Percentiles rank a stretch among this genome's conserved stretches.
These are phyloP conservation scores for Dendrocincla tyrannina DNA, from an alignment of 2,797 vertebrate genomes.

Conservation along the genomic window DNA sequence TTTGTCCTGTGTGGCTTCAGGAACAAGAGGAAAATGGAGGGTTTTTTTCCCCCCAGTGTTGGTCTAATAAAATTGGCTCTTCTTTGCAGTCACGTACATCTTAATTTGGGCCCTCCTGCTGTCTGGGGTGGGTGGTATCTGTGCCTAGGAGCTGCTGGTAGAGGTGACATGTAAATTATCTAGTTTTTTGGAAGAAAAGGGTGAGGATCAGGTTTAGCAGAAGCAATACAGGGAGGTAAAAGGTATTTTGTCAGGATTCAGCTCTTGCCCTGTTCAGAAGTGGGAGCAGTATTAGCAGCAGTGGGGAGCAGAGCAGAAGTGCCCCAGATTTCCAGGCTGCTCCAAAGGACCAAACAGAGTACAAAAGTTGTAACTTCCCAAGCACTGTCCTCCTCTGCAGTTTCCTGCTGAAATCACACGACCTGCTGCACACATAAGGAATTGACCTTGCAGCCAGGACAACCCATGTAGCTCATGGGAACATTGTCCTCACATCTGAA, in stretches of 20 bases:
- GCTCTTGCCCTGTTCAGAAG: not conserved
- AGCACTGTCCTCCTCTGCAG: not conserved
- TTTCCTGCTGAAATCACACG: not conserved
- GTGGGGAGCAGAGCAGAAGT: not conserved
- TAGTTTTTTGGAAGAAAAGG: not conserved
- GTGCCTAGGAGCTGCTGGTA: not conserved
- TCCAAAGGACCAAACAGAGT: not conserved
- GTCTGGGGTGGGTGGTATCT: not conserved
- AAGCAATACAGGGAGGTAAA: not conserved
- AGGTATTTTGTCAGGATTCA: not conserved
- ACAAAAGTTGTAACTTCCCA: not conserved
- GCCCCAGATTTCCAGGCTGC: not conserved
- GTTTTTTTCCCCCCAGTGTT: not conserved
- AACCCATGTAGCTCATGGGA: not conserved
- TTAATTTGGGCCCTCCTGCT: slow-evolving; percentile 22
- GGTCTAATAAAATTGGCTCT: not conserved
- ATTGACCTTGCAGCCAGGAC: not conserved
- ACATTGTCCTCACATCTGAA: not conserved
- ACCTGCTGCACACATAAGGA: not conserved
- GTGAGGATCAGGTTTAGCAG: not conserved
- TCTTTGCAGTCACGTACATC: not conserved
- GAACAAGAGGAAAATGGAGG: not conserved
- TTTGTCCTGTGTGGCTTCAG: not conserved
- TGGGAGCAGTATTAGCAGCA: not conserved
- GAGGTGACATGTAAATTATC: not conserved